phyloP scores from a whole-genome alignment of 2,113 vertebrate species.

The Pardalotus punctatus region DNA sequence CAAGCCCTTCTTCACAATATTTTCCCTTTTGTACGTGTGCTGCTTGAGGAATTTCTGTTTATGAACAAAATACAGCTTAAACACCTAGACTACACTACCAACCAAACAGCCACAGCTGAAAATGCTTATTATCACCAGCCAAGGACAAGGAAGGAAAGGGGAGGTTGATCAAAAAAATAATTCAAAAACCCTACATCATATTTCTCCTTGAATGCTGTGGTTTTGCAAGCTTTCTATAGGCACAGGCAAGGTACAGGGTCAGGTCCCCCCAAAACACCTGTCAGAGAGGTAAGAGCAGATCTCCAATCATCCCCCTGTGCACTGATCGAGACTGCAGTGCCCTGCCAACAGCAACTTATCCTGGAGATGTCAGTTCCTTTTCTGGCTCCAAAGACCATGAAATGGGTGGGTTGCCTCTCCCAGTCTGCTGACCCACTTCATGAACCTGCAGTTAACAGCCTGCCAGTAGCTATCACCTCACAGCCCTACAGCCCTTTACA shows the following conservation, averaged over 20 bases:
- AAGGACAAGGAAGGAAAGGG: neutral
- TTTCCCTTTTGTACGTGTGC: neutral
- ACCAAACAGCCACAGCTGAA: neutral
- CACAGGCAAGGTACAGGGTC: neutral
- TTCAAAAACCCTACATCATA: neutral
- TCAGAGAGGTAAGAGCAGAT: neutral
- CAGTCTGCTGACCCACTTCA: neutral
- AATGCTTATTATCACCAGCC: neutral
- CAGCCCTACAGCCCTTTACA: neutral
- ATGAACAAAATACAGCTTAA: neutral
- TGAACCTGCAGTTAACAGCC: neutral
- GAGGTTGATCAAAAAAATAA: neutral
- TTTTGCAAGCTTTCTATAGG: neutral
- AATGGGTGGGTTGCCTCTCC: neutral
- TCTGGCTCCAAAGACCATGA: neutral
- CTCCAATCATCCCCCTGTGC: neutral
- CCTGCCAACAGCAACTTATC: neutral
- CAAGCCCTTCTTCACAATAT: neutral
- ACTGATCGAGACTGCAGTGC: neutral
- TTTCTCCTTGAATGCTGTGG: neutral
- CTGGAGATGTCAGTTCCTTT: neutral
- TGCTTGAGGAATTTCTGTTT: neutral
- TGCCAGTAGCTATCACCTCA: neutral
- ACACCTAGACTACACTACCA: neutral
- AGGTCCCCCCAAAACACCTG: accelerated